Percentiles rank a stretch among this genome's conserved stretches.
Conservation (phyloP, 2,888 invertebrate species). For the Hydropsyche betteni region DNA sequence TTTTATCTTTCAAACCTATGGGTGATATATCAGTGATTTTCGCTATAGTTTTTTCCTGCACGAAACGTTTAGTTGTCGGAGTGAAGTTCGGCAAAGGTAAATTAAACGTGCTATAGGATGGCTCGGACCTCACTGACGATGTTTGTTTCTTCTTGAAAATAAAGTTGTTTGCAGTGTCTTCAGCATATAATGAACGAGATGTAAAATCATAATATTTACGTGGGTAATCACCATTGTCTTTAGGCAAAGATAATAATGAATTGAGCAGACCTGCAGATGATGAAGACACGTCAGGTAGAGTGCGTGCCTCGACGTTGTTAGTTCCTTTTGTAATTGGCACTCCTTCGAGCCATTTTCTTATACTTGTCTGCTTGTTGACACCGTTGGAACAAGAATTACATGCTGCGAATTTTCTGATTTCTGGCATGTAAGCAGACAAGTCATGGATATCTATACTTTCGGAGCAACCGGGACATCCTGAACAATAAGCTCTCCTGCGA, state of each 20-base stretch:
- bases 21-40: slow-evolving; percentile 58
- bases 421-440: slow-evolving; percentile 59
- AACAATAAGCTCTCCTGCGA: slow-evolving; percentile 66
- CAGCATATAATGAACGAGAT: slow-evolving; percentile 51
- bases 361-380: slow-evolving; percentile 75
- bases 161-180: slow-evolving; percentile 55
- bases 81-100: slow-evolving; percentile 61
- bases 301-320: slow-evolving; percentile 53
- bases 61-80: slow-evolving; percentile 53
- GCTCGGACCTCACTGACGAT: slow-evolving; percentile 63
- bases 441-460: slow-evolving; percentile 52
- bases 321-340: slow-evolving; percentile 63
- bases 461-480: slow-evolving; percentile 75
- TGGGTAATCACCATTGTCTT: slow-evolving; percentile 52
- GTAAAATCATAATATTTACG: slow-evolving; percentile 61
- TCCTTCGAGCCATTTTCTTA: slow-evolving; percentile 79
- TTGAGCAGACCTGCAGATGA: slow-evolving; percentile 56
- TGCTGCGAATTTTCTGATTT: slow-evolving; percentile 60
- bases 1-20: slow-evolving; percentile 53
- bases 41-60: slow-evolving; percentile 58
- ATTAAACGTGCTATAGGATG: slow-evolving; percentile 60
- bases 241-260: slow-evolving; percentile 60
- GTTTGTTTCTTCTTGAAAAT: slow-evolving; percentile 57
- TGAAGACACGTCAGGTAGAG: slow-evolving; percentile 54
- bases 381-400: slow-evolving; percentile 70